Evolutionary conservation across 2,113 vertebrate species (phyloP).

Genomic region (Empidonax traillii): DNA sequence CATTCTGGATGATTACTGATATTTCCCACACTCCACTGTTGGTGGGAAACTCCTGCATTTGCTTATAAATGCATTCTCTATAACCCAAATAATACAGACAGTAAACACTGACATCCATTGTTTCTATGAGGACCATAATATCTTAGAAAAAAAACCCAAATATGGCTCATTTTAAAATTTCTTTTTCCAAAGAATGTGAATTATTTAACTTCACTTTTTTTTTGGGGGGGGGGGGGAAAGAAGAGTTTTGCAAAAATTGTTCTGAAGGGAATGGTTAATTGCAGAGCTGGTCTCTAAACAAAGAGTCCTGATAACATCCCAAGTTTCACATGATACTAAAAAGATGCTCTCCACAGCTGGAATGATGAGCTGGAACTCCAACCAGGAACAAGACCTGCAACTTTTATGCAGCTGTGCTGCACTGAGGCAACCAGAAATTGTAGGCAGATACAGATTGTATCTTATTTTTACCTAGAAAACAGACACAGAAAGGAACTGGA

Average conservation of each 20-base stretch:
- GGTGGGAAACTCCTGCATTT: conserved; percentile 14
- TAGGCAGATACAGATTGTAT: neutral
- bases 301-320: neutral
- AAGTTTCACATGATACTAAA: neutral
- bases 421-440: neutral
- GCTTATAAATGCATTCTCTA: neutral
- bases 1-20: neutral
- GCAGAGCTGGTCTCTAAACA: neutral
- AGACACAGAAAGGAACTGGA: neutral
- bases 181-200: neutral
- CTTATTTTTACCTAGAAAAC: neutral
- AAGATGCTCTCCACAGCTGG: neutral
- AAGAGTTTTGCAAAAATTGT: neutral
- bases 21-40: neutral
- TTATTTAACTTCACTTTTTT: neutral
- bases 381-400: neutral
- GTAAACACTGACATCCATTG: neutral
- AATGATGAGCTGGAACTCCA: neutral
- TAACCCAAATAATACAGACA: neutral
- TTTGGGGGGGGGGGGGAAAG: fast-evolving
- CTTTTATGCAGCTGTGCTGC: neutral
- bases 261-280: neutral
- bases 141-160: neutral
- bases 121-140: neutral
- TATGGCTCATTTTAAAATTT: neutral